These are phyloP conservation scores for Propithecus perrieri DNA, from an alignment of 2,797 vertebrate genomes.

Conservation along the genomic window DNA sequence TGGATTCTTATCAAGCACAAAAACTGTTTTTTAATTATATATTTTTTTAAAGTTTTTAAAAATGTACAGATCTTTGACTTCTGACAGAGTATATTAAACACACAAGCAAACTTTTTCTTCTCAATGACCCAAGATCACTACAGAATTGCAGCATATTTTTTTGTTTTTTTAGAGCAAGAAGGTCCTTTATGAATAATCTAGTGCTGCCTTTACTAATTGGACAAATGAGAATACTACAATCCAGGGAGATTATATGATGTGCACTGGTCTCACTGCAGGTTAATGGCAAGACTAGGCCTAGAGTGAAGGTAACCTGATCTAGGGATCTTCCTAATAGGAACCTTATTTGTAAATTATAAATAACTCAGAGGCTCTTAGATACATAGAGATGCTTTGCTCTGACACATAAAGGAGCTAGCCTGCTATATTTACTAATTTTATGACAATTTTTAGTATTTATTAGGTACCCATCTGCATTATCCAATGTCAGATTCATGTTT, in stretches of 20 bases:
- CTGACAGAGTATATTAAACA: background rate
- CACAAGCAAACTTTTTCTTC: background rate
- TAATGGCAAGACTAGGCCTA: background rate
- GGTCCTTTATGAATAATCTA: constrained; percentile 47
- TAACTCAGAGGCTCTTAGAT: background rate
- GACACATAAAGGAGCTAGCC: background rate
- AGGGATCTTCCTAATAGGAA: background rate
- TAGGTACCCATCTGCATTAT: background rate
- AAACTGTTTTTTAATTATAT: background rate
- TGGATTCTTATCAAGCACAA: background rate
- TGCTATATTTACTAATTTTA: background rate
- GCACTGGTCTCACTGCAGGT: constrained; percentile 1
- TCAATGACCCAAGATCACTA: constrained; percentile 61
- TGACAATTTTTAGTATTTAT: background rate
- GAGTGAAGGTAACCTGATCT: background rate
- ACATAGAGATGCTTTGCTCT: background rate
- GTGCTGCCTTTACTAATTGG: constrained; percentile 59
- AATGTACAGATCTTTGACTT: background rate
- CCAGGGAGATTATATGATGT: constrained; percentile 56
- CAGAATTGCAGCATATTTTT: constrained; percentile 63
- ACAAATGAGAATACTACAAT: constrained; percentile 69
- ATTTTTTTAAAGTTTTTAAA: background rate
- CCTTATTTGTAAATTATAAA: background rate
- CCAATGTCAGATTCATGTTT: background rate
- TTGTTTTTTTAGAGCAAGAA: constrained; percentile 51